Percentiles rank a stretch among this genome's conserved stretches.
Conservation (phyloP, 2,113 vertebrate genomes). For the Pterocles orientalis region DNA sequence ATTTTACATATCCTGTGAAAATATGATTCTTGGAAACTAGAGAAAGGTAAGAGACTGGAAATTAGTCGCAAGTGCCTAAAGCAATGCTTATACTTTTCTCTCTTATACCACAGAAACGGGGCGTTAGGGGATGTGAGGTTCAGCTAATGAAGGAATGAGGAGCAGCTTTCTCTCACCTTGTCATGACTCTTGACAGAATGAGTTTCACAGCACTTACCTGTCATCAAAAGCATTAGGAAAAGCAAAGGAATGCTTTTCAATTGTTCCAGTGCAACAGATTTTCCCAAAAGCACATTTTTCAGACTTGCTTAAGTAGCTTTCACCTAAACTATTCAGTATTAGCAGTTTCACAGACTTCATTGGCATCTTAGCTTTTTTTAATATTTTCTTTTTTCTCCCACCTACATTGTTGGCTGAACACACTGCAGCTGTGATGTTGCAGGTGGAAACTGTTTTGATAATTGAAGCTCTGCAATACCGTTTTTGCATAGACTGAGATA, state of each 20-base stretch:
- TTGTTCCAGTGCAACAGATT: not conserved
- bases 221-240: not conserved
- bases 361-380: not conserved
- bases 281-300: not conserved
- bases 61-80: not conserved
- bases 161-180: not conserved
- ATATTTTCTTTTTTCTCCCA: not conserved
- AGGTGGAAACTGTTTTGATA: conserved; percentile 39
- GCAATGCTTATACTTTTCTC: not conserved
- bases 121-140: not conserved
- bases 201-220: not conserved
- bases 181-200: not conserved
- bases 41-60: not conserved
- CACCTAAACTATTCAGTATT: not conserved
- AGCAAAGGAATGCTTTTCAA: not conserved
- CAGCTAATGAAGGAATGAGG: not conserved
- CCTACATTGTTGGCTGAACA: not conserved
- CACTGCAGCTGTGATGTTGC: not conserved
- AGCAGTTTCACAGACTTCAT: not conserved
- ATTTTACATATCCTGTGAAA: not conserved
- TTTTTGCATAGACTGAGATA: not conserved
- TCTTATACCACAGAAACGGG: not conserved
- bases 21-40: not conserved
- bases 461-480: conserved; percentile 22
- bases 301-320: not conserved